Evolutionary conservation across 2,888 invertebrate genomes (phyloP).

Genomic region (Ormyrus rosae): DNA sequence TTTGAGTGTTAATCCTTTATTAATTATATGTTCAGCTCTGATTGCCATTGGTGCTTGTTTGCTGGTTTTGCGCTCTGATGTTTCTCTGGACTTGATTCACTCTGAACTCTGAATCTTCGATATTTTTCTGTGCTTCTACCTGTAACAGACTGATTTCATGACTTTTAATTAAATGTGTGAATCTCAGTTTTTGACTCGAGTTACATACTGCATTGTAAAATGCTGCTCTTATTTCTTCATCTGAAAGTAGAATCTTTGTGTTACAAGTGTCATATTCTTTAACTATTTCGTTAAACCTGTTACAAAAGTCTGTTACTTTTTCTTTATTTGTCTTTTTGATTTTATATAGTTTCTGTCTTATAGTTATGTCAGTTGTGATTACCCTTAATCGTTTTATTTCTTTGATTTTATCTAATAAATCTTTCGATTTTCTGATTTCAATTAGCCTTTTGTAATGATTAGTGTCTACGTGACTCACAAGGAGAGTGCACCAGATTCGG

Average conservation of each 20-base stretch:
- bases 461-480: too few species aligned
- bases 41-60: too few species aligned
- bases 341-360: too few species aligned
- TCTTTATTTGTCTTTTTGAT: not conserved
- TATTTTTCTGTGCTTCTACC: not conserved
- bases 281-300: not conserved
- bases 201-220: not conserved
- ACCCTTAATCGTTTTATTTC: too few species aligned
- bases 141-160: slow-evolving; percentile 4
- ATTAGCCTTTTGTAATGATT: too few species aligned
- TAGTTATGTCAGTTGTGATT: too few species aligned
- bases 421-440: too few species aligned
- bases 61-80: too few species aligned
- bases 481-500: too few species aligned
- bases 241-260: not conserved
- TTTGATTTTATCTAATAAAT: too few species aligned
- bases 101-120: not conserved
- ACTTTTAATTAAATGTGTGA: too few species aligned
- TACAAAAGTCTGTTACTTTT: not conserved
- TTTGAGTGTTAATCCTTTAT: not conserved
- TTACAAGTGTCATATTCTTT: not conserved
- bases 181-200: not conserved
- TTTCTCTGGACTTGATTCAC: too few species aligned
- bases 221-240: not conserved
- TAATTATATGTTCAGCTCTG: not conserved